Evolutionary conservation across 2,113 vertebrate genomes (phyloP).

Genomic region (Lampris megalopsis): DNA sequence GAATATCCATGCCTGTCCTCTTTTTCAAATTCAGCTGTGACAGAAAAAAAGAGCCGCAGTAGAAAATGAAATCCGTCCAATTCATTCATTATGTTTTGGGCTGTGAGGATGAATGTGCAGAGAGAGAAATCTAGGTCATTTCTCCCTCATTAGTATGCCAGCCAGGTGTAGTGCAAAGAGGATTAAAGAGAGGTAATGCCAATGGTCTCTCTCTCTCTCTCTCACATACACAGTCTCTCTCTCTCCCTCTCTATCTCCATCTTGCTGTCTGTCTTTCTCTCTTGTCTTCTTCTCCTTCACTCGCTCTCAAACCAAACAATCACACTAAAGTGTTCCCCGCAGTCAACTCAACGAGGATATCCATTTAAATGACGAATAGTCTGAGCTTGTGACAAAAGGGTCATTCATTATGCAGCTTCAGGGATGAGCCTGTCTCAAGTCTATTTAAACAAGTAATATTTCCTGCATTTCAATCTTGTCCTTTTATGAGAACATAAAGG

Average conservation of each 20-base stretch:
- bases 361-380: slow-evolving; percentile 8
- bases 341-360: slow-evolving; percentile 36
- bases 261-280: background rate
- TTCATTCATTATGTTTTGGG: slow-evolving; percentile 50
- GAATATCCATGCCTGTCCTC: slow-evolving; percentile 7
- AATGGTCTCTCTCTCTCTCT: slow-evolving; percentile 26
- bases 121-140: slow-evolving; percentile 71
- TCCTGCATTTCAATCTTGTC: background rate
- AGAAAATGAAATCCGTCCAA: slow-evolving; percentile 22
- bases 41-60: slow-evolving; percentile 10
- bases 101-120: slow-evolving; percentile 31
- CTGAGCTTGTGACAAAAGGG: slow-evolving; percentile 22
- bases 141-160: slow-evolving; percentile 72
- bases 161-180: slow-evolving; percentile 73
- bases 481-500: slow-evolving; percentile 14
- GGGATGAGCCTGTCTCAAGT: slow-evolving; percentile 28
- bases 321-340: slow-evolving; percentile 40
- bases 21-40: background rate
- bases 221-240: slow-evolving; percentile 2
- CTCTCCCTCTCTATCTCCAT: background rate
- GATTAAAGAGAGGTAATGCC: slow-evolving; percentile 66
- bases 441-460: slow-evolving; percentile 36
- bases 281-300: slow-evolving; percentile 1
- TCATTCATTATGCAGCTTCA: slow-evolving; percentile 11
- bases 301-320: slow-evolving; percentile 52